Conservation (phyloP, 2,113 vertebrate genomes). For the Ardeotis arabs region DNA sequence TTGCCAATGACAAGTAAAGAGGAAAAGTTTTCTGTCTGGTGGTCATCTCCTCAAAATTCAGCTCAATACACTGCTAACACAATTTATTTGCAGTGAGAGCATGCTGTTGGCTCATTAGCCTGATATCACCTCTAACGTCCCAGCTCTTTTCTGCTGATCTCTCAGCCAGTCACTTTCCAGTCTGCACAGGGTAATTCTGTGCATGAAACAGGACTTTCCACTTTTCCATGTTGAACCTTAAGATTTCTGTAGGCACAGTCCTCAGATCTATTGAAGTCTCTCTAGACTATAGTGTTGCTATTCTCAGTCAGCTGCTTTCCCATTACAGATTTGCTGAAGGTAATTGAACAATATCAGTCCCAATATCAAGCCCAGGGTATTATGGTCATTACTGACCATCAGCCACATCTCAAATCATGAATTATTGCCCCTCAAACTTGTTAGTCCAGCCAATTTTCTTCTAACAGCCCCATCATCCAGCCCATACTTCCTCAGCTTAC, state of each 20-base stretch:
- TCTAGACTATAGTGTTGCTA: not conserved
- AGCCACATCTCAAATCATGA: not conserved
- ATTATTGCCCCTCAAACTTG: not conserved
- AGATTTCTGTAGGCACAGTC: not conserved
- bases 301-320: not conserved
- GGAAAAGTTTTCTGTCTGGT: not conserved
- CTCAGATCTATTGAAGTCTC: not conserved
- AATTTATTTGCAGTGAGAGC: not conserved
- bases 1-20: not conserved
- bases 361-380: not conserved
- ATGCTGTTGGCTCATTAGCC: fast-evolving
- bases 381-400: not conserved
- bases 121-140: not conserved
- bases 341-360: not conserved
- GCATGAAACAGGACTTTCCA: not conserved
- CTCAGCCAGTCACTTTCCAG: not conserved
- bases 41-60: not conserved
- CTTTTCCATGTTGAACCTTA: not conserved
- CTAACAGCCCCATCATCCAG: not conserved
- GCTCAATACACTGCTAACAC: not conserved
- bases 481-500: not conserved
- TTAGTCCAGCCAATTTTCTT: not conserved
- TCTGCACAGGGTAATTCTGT: not conserved
- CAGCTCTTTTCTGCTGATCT: not conserved
- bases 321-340: not conserved